Evolutionary conservation across 2,113 vertebrate genomes (phyloP).

Genomic region (Megaptera novaeangliae): DNA sequence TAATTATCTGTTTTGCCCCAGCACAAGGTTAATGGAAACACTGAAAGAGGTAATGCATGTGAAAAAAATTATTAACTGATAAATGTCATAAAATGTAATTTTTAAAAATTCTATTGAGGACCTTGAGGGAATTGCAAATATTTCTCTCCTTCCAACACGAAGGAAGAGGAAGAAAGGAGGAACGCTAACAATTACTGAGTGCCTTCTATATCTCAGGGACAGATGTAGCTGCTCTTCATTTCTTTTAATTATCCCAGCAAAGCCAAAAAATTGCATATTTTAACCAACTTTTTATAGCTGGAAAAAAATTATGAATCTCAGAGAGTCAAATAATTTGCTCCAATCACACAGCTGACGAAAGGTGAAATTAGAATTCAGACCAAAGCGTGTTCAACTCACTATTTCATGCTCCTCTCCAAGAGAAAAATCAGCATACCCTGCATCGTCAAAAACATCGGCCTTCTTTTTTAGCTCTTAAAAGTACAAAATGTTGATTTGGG

Average conservation of each 20-base stretch:
- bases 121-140: neutral
- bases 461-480: constrained; percentile 30
- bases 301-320: neutral
- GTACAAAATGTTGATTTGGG: constrained; percentile 44
- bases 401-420: neutral
- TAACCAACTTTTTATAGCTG: constrained; percentile 3
- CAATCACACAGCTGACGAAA: neutral
- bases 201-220: neutral
- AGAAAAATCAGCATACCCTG: neutral
- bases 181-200: neutral
- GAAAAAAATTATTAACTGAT: neutral
- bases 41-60: neutral
- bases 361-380: constrained; percentile 12
- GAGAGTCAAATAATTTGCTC: neutral
- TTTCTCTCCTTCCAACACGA: neutral
- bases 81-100: neutral
- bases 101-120: neutral
- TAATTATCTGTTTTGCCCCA: neutral
- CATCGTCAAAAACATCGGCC: neutral
- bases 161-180: neutral
- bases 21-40: neutral
- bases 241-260: neutral
- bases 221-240: neutral
- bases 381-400: neutral
- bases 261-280: neutral